phyloP scores from a whole-genome alignment of 2,797 vertebrate species.

The Rousettus madagascariensis region DNA sequence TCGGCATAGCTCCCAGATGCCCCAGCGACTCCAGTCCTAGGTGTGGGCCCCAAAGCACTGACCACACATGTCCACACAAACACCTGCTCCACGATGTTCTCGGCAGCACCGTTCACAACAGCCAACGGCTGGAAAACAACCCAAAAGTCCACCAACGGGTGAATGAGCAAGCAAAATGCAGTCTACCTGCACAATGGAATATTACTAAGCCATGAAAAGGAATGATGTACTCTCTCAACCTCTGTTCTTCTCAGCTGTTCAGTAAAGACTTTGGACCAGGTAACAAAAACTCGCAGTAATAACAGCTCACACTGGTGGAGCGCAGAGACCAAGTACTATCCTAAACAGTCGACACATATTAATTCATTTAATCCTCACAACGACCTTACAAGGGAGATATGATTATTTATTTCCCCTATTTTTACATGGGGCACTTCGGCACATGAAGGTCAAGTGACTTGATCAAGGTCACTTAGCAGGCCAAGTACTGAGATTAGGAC shows the following conservation, averaged over 20 bases:
- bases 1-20: background rate
- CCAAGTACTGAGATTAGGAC: background rate
- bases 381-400: background rate
- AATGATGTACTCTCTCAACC: background rate
- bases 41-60: rapidly evolving
- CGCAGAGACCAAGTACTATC: rapidly evolving
- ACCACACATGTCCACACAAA: background rate
- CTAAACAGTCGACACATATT: too few species aligned
- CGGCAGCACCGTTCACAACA: too few species aligned
- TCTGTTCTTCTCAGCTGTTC: background rate
- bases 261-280: background rate
- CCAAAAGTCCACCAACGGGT: rapidly evolving
- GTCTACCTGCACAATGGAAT: rapidly evolving
- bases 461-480: background rate
- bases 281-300: background rate
- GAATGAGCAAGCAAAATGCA: rapidly evolving
- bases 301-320: rapidly evolving
- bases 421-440: background rate
- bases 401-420: background rate
- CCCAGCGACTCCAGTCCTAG: background rate
- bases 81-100: background rate
- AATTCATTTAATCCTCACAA: background rate
- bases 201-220: background rate
- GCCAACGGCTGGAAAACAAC: background rate
- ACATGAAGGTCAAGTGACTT: background rate